These are phyloP conservation scores for Gymnopithys bicolor DNA, from an alignment of 2,797 vertebrate genomes.

Conservation along the genomic window DNA sequence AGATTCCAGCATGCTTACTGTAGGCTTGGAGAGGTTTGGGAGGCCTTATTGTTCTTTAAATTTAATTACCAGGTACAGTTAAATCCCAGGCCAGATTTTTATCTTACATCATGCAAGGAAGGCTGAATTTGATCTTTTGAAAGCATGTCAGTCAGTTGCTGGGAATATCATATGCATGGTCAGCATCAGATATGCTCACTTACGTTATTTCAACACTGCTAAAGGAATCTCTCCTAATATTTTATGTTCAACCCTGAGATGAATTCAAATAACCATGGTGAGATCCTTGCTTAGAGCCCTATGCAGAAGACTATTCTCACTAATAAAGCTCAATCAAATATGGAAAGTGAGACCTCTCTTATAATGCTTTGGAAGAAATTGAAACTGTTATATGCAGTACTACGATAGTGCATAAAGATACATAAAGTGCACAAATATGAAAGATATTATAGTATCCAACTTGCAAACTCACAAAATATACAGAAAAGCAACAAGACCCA, in stretches of 20 bases:
- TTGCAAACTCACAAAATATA: background rate
- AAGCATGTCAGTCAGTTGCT: conserved; percentile 65
- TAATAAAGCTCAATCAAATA: background rate
- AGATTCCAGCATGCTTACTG: conserved; percentile 48
- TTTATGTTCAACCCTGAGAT: background rate
- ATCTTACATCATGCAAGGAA: conserved; percentile 61
- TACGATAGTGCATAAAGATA: background rate
- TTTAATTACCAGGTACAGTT: conserved; percentile 68
- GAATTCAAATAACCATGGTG: background rate
- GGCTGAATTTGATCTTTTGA: conserved; percentile 63
- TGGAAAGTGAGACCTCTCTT: background rate
- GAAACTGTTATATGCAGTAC: background rate
- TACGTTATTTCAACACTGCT: conserved; percentile 54
- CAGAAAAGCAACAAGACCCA: background rate
- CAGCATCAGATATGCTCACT: conserved; percentile 59
- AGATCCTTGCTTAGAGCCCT: background rate
- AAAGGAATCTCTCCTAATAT: conserved; percentile 31
- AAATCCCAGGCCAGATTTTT: conserved; percentile 70
- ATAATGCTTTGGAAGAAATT: background rate
- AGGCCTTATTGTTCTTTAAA: conserved; percentile 67
- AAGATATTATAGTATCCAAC: background rate
- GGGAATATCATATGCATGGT: conserved; percentile 38
- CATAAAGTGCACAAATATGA: background rate
- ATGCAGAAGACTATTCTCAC: background rate
- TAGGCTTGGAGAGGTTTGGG: conserved; percentile 13